Evolutionary conservation across 2,888 invertebrate species (phyloP).

Genomic region (Automeris io): DNA sequence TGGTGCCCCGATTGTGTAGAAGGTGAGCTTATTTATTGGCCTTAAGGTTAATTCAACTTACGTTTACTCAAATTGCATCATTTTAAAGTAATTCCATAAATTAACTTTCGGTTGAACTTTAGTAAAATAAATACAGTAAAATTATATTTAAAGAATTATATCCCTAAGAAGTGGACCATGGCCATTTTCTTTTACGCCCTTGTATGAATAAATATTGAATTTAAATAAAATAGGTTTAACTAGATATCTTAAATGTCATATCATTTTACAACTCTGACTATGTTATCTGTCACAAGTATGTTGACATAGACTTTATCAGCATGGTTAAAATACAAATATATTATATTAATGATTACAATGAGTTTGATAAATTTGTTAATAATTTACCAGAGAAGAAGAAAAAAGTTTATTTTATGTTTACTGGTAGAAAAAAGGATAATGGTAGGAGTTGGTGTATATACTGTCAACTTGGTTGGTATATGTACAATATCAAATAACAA

Average conservation of each 20-base stretch:
- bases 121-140: too few relatives aligned
- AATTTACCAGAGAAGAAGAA: slow-evolving; percentile 34
- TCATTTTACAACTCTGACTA: neutral
- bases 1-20: slow-evolving; percentile 94
- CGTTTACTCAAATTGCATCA: too few relatives aligned
- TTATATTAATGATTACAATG: slow-evolving; percentile 38
- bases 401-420: slow-evolving; percentile 61
- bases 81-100: too few relatives aligned
- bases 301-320: slow-evolving; percentile 6
- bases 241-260: too few relatives aligned
- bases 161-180: too few relatives aligned
- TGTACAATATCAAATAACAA: too few relatives aligned
- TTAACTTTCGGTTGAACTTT: too few relatives aligned
- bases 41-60: too few relatives aligned
- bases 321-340: slow-evolving; percentile 23
- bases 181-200: too few relatives aligned
- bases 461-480: slow-evolving; percentile 49
- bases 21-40: slow-evolving; percentile 70
- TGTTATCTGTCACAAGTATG: neutral
- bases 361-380: slow-evolving; percentile 39
- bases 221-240: too few relatives aligned
- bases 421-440: slow-evolving; percentile 66
- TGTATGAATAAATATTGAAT: too few relatives aligned
- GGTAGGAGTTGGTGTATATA: slow-evolving; percentile 89
- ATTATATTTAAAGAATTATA: too few relatives aligned